phyloP scores from a whole-genome alignment of 2,888 invertebrate genomes.

The Hipparchia semele region DNA sequence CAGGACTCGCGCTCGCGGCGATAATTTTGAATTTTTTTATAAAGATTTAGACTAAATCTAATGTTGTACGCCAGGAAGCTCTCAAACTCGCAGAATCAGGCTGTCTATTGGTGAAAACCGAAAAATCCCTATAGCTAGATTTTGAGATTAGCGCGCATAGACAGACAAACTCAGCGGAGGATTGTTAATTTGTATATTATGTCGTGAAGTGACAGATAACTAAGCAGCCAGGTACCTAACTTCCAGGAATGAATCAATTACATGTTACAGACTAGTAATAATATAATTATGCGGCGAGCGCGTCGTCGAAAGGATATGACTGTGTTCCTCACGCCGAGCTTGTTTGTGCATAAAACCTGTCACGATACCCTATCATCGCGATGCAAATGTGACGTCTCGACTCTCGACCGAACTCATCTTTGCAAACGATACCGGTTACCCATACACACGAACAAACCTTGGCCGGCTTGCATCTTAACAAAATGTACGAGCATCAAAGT shows the following conservation, averaged over 20 bases:
- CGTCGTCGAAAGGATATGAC: conserved; percentile 30
- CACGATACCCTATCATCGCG: conserved; percentile 35
- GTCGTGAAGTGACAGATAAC: background rate
- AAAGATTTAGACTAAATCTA: too few relatives aligned
- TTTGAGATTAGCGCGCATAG: too few relatives aligned
- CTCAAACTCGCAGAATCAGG: too few relatives aligned
- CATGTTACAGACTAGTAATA: conserved; percentile 18
- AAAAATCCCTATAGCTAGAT: too few relatives aligned
- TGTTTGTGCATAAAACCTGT: conserved; percentile 38
- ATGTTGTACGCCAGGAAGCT: too few relatives aligned
- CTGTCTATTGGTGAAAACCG: too few relatives aligned
- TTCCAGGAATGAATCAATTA: conserved; percentile 34
- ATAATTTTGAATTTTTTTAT: too few relatives aligned
- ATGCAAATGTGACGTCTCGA: conserved; percentile 39
- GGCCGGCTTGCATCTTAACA: conserved; percentile 50
- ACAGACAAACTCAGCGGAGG: too few relatives aligned
- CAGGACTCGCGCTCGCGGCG: too few relatives aligned
- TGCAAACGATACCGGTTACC: conserved; percentile 38
- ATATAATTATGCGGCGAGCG: conserved; percentile 9
- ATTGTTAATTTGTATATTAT: too few relatives aligned
- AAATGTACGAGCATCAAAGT: conserved; percentile 16
- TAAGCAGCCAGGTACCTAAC: conserved; percentile 10
- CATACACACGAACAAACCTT: conserved; percentile 49
- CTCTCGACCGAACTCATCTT: conserved; percentile 35
- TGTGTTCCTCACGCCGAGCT: conserved; percentile 30